These are phyloP conservation scores for Paralichthys olivaceus DNA, from an alignment of 2,113 vertebrate genomes.

Conservation along the genomic window DNA sequence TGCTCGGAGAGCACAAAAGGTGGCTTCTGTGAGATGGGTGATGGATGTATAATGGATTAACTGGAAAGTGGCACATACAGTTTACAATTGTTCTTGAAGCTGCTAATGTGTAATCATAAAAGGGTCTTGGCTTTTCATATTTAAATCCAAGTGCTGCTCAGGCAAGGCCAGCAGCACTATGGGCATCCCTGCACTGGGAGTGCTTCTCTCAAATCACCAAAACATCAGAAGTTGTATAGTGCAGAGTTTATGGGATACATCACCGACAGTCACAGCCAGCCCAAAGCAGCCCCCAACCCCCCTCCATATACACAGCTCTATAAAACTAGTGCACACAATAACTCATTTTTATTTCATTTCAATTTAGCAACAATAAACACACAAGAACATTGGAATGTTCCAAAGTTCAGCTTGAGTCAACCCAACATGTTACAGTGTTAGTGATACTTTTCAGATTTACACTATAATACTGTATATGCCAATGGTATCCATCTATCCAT, in stretches of 20 bases:
- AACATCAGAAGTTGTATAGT: conserved; percentile 10
- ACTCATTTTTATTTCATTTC: neutral
- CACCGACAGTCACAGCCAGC: neutral
- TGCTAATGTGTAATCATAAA: conserved; percentile 80
- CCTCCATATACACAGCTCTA: neutral
- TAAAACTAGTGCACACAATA: neutral
- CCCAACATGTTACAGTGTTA: neutral
- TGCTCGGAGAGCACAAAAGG: conserved; percentile 57
- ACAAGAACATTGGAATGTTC: neutral
- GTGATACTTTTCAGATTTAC: neutral
- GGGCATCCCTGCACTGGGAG: conserved; percentile 2
- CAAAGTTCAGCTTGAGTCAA: neutral
- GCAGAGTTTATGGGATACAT: neutral
- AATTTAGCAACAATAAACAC: neutral
- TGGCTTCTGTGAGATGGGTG: conserved; percentile 67
- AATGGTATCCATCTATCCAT: too few species aligned
- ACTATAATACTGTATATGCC: too few species aligned
- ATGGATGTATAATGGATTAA: conserved; percentile 84
- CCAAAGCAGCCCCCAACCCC: neutral
- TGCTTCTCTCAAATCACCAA: neutral
- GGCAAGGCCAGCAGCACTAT: conserved; percentile 27
- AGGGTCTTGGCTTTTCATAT: conserved; percentile 49
- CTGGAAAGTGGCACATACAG: conserved; percentile 71
- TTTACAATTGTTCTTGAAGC: conserved; percentile 79
- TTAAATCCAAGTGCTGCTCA: conserved; percentile 54